Percentiles rank a stretch among this genome's conserved stretches.
These are phyloP conservation scores for Artibeus lituratus DNA, from an alignment of 2,797 vertebrate genomes.

Conservation along the genomic window DNA sequence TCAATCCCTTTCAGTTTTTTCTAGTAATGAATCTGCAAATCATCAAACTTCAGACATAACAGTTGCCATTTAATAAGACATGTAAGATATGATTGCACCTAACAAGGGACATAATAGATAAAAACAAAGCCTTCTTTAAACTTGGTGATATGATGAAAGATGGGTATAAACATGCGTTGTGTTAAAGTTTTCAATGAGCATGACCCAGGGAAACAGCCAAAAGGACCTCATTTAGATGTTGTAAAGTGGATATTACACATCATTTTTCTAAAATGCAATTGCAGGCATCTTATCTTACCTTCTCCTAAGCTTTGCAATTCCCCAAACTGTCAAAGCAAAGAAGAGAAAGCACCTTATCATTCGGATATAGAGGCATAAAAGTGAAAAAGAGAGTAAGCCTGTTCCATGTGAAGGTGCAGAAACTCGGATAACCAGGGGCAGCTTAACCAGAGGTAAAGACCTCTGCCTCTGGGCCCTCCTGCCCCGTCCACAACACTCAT, in stretches of 20 bases:
- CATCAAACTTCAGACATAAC: conserved; percentile 81
- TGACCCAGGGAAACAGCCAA: conserved; percentile 52
- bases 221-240: conserved; percentile 63
- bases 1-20: conserved; percentile 53
- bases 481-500: neutral
- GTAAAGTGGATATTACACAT: conserved; percentile 67
- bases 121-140: conserved; percentile 79
- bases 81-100: conserved; percentile 79
- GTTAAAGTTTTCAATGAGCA: conserved; percentile 65
- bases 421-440: neutral
- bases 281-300: conserved; percentile 51
- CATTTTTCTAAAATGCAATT: conserved; percentile 66
- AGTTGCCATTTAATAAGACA: conserved; percentile 82
- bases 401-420: neutral
- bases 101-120: conserved; percentile 70
- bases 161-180: conserved; percentile 27
- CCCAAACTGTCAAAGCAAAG: conserved; percentile 32
- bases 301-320: conserved; percentile 50
- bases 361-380: neutral
- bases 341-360: conserved; percentile 28
- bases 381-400: neutral
- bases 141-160: conserved; percentile 72
- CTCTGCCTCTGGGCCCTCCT: neutral
- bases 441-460: no score
- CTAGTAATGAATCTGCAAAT: conserved; percentile 75